phyloP scores from a whole-genome alignment of 2,888 invertebrate genomes.

The Aquatica leii region DNA sequence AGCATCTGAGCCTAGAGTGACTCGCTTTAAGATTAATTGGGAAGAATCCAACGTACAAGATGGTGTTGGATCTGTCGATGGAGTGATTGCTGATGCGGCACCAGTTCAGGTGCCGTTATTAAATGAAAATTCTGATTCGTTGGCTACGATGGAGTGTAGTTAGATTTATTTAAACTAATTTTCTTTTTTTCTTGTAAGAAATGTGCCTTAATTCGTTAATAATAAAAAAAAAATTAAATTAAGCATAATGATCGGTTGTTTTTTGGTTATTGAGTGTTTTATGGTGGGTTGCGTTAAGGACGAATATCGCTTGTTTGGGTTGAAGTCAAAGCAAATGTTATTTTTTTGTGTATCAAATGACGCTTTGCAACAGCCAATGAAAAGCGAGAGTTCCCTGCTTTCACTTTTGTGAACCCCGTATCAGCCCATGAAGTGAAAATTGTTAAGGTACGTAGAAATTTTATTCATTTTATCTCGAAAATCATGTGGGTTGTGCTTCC shows the following conservation, averaged over 20 bases:
- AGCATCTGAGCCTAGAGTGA: slow-evolving; percentile 92
- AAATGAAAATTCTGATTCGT: slow-evolving; percentile 71
- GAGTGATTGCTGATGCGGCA: slow-evolving; percentile 7
- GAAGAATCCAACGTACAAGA: slow-evolving; percentile 72
- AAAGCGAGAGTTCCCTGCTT: slow-evolving; percentile 58
- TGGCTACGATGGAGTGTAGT: slow-evolving; percentile 70
- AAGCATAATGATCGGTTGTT: slow-evolving; percentile 31
- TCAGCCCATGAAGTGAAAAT: slow-evolving; percentile 61
- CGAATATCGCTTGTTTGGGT: slow-evolving; percentile 47
- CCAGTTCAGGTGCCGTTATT: slow-evolving; percentile 60
- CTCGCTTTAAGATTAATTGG: slow-evolving; percentile 98
- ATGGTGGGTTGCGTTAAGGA: slow-evolving; percentile 42
- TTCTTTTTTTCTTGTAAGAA: neutral
- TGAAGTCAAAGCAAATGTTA: slow-evolving; percentile 59
- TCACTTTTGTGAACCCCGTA: slow-evolving; percentile 60
- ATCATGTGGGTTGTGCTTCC: slow-evolving; percentile 55
- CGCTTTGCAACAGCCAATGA: slow-evolving; percentile 59
- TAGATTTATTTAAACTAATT: slow-evolving; percentile 38
- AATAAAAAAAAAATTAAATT: slow-evolving; percentile 5
- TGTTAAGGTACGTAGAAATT: slow-evolving; percentile 63
- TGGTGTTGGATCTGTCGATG: slow-evolving; percentile 47
- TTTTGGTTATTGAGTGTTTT: no score
- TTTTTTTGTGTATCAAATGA: slow-evolving; percentile 63
- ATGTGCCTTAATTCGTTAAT: neutral
- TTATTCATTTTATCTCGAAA: slow-evolving; percentile 62